Conservation (phyloP, 2,113 vertebrate genomes). For the Pyrgilauda ruficollis region DNA sequence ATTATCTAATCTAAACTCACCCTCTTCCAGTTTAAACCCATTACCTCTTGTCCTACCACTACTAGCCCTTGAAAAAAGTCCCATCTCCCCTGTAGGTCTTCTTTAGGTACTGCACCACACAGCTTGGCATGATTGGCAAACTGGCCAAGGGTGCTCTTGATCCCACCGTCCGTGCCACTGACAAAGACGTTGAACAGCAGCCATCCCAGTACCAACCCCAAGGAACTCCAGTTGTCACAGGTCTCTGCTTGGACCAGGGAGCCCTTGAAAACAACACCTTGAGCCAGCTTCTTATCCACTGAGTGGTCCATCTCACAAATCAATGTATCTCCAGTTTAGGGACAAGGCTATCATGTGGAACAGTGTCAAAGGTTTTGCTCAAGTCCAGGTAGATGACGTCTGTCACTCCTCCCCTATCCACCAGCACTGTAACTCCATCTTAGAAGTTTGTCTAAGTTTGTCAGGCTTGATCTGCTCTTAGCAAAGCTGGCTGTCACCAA, state of each 20-base stretch:
- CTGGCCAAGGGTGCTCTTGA: too few relatives aligned
- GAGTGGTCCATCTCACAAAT: not conserved
- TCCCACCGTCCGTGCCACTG: not conserved
- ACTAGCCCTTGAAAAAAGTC: not conserved
- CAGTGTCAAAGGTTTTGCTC: not conserved
- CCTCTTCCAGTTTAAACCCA: not conserved
- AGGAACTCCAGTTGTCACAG: not conserved
- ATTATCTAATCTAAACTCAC: not conserved
- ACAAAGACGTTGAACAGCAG: not conserved
- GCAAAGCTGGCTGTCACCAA: not conserved
- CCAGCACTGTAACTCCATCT: not conserved
- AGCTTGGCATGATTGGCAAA: not conserved
- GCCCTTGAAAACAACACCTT: not conserved
- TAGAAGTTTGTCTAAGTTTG: not conserved
- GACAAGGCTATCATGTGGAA: not conserved
- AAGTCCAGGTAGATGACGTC: too few relatives aligned
- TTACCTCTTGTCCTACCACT: not conserved
- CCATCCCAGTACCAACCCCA: accelerated
- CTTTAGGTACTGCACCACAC: not conserved
- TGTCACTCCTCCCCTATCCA: not conserved
- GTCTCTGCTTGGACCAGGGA: not conserved
- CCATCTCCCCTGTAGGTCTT: not conserved
- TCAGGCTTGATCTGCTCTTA: not conserved
- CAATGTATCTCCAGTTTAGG: not conserved
- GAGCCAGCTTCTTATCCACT: not conserved